Evolutionary conservation across 2,888 invertebrate genomes (phyloP).

Genomic region (Drosophila hamatofila): DNA sequence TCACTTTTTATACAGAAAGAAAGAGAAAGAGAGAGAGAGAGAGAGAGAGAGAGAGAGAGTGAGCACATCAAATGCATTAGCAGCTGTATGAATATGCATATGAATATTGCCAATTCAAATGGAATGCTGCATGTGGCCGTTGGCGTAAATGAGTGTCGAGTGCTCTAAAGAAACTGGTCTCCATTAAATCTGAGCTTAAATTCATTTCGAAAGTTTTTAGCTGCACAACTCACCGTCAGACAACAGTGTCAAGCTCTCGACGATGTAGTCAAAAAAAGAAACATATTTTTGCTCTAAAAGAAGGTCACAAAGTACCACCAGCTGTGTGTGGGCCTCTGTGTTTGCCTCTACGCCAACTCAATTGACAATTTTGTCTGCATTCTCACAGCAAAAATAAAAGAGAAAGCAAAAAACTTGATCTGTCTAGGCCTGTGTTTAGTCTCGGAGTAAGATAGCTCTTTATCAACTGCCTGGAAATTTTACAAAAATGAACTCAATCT

Average conservation of each 20-base stretch:
- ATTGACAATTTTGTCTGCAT: slow-evolving; percentile 25
- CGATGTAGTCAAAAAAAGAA: neutral
- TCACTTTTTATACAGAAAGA: neutral
- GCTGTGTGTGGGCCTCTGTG: slow-evolving; percentile 3
- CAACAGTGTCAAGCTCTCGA: neutral
- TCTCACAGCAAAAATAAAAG: neutral
- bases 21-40: neutral
- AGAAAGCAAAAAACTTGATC: neutral
- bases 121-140: slow-evolving; percentile 10
- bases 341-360: slow-evolving; percentile 11
- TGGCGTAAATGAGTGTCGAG: neutral
- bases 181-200: neutral
- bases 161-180: neutral
- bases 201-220: neutral
- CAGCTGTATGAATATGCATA: slow-evolving; percentile 50
- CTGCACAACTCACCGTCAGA: slow-evolving; percentile 1
- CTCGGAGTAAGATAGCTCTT: neutral
- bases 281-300: neutral
- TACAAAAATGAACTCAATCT: slow-evolving; percentile 16
- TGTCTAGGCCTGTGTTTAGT: slow-evolving; percentile 1
- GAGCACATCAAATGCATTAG: slow-evolving; percentile 36
- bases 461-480: slow-evolving; percentile 16
- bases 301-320: neutral
- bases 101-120: slow-evolving; percentile 27
- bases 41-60: neutral